Evolutionary conservation across 2,797 vertebrate genomes (phyloP).

Genomic region (Poecilia picta): DNA sequence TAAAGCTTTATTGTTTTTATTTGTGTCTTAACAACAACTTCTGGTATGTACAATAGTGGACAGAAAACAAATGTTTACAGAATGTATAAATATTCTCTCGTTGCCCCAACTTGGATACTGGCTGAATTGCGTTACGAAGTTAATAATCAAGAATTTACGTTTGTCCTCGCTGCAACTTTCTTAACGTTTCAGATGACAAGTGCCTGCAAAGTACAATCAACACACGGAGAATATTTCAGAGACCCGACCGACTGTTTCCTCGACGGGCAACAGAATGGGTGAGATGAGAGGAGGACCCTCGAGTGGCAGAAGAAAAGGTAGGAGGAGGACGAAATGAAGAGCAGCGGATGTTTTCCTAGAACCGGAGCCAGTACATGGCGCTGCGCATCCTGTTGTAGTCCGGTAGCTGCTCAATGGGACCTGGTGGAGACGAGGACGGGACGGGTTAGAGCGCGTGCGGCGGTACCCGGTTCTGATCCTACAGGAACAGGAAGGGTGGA

Average conservation of each 20-base stretch:
- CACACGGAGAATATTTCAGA: constrained; percentile 31
- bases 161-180: constrained; percentile 9
- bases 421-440: constrained; percentile 71
- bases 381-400: constrained; percentile 98
- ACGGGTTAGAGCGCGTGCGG: constrained; percentile 20
- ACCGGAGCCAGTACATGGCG: constrained; percentile 95
- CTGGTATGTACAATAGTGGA: constrained; percentile 83
- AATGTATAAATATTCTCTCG: constrained; percentile 80
- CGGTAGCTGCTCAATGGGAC: constrained; percentile 92
- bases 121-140: constrained; percentile 27
- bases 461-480: not conserved
- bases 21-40: constrained; percentile 75
- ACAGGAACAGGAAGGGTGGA: not conserved
- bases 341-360: constrained; percentile 76
- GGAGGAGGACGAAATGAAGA: constrained; percentile 29
- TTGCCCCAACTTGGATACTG: constrained; percentile 48
- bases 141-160: constrained; percentile 29
- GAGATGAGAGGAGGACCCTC: constrained; percentile 16
- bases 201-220: constrained; percentile 30
- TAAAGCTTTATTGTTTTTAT: constrained; percentile 57
- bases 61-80: constrained; percentile 76
- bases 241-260: constrained; percentile 13
- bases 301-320: not conserved
- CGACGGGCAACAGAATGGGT: constrained; percentile 17
- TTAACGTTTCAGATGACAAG: constrained; percentile 24